phyloP scores from a whole-genome alignment of 2,113 vertebrate genomes.

The Peromyscus polionotus region DNA sequence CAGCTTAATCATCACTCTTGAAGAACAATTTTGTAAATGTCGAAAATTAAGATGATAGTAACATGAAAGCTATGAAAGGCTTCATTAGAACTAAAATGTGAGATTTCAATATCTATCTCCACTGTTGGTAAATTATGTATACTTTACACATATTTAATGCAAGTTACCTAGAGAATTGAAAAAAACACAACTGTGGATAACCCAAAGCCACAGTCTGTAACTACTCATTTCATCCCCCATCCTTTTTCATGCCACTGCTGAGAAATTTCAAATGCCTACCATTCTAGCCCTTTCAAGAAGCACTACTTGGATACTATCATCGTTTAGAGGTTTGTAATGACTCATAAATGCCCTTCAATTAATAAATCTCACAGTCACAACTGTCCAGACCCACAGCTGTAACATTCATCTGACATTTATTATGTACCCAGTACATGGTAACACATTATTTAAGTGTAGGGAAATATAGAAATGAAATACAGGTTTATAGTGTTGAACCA shows the following conservation, averaged over 20 bases:
- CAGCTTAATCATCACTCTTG: neutral
- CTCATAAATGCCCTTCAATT: neutral
- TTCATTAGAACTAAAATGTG: conserved; percentile 21
- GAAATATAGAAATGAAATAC: neutral
- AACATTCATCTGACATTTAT: neutral
- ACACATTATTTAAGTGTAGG: neutral
- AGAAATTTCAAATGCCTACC: conserved; percentile 19
- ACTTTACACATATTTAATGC: neutral
- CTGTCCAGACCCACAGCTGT: neutral
- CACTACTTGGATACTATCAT: neutral
- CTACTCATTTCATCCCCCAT: neutral
- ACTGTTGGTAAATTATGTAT: neutral
- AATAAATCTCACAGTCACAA: neutral
- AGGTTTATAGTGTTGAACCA: neutral
- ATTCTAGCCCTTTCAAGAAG: neutral
- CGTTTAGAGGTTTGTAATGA: neutral
- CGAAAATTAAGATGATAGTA: conserved; percentile 37
- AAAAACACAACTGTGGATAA: neutral
- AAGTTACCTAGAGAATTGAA: conserved; percentile 22
- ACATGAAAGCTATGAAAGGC: neutral
- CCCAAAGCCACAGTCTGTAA: neutral
- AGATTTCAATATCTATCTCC: neutral
- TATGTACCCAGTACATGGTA: neutral
- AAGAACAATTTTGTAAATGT: neutral
- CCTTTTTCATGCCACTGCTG: conserved; percentile 15